Conservation (phyloP, 2,113 vertebrate genomes). For the Nibea albiflora region DNA sequence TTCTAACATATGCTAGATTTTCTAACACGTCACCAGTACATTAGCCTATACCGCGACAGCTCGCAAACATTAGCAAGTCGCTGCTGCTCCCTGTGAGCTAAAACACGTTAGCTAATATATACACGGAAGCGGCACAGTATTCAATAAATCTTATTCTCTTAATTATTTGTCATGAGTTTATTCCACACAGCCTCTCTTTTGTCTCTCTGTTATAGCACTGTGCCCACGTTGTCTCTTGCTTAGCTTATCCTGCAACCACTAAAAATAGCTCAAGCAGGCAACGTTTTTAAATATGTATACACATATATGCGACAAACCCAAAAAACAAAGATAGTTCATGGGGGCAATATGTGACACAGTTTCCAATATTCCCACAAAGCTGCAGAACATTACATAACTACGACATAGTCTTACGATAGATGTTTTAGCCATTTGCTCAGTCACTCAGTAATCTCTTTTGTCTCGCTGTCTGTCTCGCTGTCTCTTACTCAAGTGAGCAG, state of each 20-base stretch:
- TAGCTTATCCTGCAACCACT: background rate
- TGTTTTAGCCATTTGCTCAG: conserved; percentile 1
- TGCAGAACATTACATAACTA: conserved; percentile 7
- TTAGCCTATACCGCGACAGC: too few species aligned
- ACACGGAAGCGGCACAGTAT: background rate
- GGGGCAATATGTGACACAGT: background rate
- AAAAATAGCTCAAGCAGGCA: background rate
- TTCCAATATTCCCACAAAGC: conserved; percentile 26
- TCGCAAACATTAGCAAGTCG: too few species aligned
- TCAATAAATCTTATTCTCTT: background rate
- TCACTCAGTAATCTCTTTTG: conserved; percentile 26
- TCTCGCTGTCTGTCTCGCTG: conserved; percentile 16
- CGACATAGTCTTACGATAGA: background rate
- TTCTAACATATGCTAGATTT: background rate
- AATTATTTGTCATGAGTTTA: background rate
- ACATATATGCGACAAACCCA: background rate
- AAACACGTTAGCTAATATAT: background rate
- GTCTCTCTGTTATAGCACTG: background rate
- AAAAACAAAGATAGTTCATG: background rate
- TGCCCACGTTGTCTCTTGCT: too few species aligned
- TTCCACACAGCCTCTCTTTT: background rate
- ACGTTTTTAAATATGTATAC: too few species aligned
- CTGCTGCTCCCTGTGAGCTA: background rate
- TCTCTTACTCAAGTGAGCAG: conserved; percentile 52
- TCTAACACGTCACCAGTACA: background rate